phyloP scores from a whole-genome alignment of 2,113 vertebrate species.

The Craseonycteris thonglongyai region DNA sequence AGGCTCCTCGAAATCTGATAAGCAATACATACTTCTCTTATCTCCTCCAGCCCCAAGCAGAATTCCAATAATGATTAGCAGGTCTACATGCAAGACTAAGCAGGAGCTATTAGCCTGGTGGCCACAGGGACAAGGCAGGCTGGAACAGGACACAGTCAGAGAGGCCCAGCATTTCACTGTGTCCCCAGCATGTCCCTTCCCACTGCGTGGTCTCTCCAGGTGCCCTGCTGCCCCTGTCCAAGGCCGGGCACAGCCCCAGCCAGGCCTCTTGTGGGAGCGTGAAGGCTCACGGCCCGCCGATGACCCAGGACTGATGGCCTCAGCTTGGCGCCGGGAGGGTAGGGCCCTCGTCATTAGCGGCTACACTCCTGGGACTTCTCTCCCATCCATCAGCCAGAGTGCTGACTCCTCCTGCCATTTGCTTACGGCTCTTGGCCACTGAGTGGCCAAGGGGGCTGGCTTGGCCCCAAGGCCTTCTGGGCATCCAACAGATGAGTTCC shows the following conservation, averaged over 20 bases:
- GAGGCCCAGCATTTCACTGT: too few species aligned
- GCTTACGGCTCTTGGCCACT: background rate
- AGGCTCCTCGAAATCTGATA: too few species aligned
- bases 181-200: background rate
- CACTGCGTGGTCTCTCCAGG: background rate
- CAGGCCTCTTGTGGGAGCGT: background rate
- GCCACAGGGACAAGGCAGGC: too few species aligned
- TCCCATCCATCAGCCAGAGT: fast-evolving
- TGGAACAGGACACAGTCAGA: too few species aligned
- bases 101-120: too few species aligned
- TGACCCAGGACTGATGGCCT: background rate
- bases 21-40: too few species aligned
- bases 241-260: background rate
- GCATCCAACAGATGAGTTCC: background rate
- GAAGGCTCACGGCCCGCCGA: fast-evolving
- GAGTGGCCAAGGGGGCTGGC: background rate
- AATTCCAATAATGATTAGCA: too few species aligned
- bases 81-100: too few species aligned
- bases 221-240: background rate
- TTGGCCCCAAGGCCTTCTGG: background rate
- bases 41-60: too few species aligned
- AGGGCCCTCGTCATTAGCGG: fast-evolving
- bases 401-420: background rate
- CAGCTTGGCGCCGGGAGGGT: background rate
- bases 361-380: fast-evolving